These are phyloP conservation scores for Takifugu ocellatus DNA, from an alignment of 2,797 vertebrate genomes.

Conservation along the genomic window DNA sequence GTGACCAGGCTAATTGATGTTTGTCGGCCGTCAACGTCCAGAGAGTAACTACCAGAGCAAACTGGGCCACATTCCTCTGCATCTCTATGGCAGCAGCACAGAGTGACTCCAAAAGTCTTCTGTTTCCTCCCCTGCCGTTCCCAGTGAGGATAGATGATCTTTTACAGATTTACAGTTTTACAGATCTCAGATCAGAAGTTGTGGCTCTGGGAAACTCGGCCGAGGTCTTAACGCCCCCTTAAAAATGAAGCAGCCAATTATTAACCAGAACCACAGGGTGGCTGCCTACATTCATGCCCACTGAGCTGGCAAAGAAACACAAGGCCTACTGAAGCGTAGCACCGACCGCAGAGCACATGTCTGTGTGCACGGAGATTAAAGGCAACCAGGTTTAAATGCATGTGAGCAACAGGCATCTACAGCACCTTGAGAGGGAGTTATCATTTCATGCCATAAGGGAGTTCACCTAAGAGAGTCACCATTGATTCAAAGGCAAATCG, in stretches of 20 bases:
- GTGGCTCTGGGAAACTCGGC: slow-evolving; percentile 44
- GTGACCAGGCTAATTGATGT: slow-evolving; percentile 64
- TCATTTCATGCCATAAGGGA: slow-evolving; percentile 34
- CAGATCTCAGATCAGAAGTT: slow-evolving; percentile 47
- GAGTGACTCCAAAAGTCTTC: slow-evolving; percentile 56
- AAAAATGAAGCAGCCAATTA: slow-evolving; percentile 76
- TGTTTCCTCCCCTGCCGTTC: slow-evolving; percentile 44
- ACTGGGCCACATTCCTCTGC: slow-evolving; percentile 70
- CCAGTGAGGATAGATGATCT: slow-evolving; percentile 3
- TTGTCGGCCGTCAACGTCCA: slow-evolving; percentile 61
- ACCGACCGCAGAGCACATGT: slow-evolving; percentile 63
- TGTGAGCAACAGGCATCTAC: slow-evolving; percentile 68
- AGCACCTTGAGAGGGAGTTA: slow-evolving; percentile 22
- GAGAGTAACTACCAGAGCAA: slow-evolving; percentile 59
- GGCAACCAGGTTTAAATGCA: slow-evolving; percentile 56
- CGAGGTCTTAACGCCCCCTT: slow-evolving; percentile 41
- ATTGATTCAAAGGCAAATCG: too few relatives aligned
- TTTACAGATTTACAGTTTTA: slow-evolving; percentile 41
- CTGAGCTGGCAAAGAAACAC: slow-evolving; percentile 57
- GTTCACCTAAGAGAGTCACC: too few relatives aligned
- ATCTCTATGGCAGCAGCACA: slow-evolving; percentile 73
- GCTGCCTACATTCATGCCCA: slow-evolving; percentile 58
- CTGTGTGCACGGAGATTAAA: slow-evolving; percentile 65
- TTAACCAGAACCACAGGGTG: slow-evolving; percentile 72
- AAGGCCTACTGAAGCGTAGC: slow-evolving; percentile 60